These are phyloP conservation scores for Rhynchomys soricoides DNA, from an alignment of 2,113 vertebrate species.

Conservation along the genomic window DNA sequence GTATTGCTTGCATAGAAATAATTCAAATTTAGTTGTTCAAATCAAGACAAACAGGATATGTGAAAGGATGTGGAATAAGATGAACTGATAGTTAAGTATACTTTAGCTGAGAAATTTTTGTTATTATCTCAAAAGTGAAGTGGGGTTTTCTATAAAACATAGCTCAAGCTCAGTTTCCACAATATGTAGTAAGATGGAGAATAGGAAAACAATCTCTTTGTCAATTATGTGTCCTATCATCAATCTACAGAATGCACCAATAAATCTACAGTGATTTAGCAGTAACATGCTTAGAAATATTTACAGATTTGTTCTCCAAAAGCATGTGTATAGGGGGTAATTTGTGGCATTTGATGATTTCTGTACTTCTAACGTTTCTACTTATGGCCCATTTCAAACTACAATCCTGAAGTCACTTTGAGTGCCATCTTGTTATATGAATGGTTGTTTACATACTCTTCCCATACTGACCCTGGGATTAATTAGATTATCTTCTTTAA, in stretches of 20 bases:
- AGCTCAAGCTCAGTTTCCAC: neutral
- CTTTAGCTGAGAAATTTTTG: neutral
- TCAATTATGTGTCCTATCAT: neutral
- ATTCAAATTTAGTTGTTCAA: constrained; percentile 1
- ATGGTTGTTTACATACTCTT: neutral
- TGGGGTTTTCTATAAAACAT: neutral
- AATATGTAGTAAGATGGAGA: neutral
- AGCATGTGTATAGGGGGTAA: neutral
- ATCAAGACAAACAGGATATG: neutral
- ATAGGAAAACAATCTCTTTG: neutral
- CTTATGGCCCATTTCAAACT: neutral
- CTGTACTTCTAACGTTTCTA: constrained; percentile 22
- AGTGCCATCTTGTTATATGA: neutral
- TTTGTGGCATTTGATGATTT: constrained; percentile 45
- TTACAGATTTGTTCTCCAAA: neutral
- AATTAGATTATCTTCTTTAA: constrained; percentile 11
- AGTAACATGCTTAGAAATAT: neutral
- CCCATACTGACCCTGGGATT: neutral
- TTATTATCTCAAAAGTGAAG: constrained; percentile 17
- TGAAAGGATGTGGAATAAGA: neutral
- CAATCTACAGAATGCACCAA: neutral
- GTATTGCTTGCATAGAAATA: constrained; percentile 36
- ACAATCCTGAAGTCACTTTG: neutral
- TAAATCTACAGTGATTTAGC: neutral
- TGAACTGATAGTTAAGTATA: neutral